Evolutionary conservation across 1,140 invertebrate species (phyloP).

Genomic region (Brevipalpus yothersi): DNA sequence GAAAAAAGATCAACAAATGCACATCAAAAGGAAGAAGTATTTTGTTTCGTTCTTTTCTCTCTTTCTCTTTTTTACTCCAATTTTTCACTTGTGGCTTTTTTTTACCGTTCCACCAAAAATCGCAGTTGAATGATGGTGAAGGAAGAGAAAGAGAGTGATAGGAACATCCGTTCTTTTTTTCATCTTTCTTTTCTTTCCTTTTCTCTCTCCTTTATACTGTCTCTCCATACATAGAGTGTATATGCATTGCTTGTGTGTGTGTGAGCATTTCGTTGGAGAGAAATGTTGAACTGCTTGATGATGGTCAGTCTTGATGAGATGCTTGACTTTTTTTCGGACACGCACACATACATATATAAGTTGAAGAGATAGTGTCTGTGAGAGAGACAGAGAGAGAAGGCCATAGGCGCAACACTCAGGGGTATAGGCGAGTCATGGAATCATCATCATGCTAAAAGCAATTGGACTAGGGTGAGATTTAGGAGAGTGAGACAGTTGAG

Average conservation of each 20-base stretch:
- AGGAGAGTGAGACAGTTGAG: too few species aligned
- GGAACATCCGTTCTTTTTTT: neutral
- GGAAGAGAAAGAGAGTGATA: neutral
- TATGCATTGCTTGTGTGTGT: neutral
- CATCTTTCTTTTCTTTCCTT: neutral
- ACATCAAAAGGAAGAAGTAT: neutral
- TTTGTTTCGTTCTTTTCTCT: neutral
- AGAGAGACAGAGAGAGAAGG: neutral
- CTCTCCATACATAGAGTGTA: neutral
- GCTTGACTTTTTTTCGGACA: neutral
- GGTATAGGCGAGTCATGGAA: too few species aligned
- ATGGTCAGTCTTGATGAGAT: neutral
- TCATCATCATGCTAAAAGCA: too few species aligned
- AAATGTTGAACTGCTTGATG: neutral
- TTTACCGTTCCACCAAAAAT: neutral
- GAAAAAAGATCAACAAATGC: neutral
- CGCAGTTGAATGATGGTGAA: neutral
- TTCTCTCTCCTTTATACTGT: neutral
- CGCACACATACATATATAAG: neutral
- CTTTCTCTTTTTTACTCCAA: neutral
- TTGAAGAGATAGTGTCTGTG: neutral
- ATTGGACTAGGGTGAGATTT: too few species aligned
- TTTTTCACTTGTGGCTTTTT: neutral
- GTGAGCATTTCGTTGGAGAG: neutral
- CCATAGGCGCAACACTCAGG: too few species aligned